Percentiles rank a stretch among this genome's conserved stretches.
phyloP scores from a whole-genome alignment of 2,888 invertebrate genomes.

The Drosophila anomelani region DNA sequence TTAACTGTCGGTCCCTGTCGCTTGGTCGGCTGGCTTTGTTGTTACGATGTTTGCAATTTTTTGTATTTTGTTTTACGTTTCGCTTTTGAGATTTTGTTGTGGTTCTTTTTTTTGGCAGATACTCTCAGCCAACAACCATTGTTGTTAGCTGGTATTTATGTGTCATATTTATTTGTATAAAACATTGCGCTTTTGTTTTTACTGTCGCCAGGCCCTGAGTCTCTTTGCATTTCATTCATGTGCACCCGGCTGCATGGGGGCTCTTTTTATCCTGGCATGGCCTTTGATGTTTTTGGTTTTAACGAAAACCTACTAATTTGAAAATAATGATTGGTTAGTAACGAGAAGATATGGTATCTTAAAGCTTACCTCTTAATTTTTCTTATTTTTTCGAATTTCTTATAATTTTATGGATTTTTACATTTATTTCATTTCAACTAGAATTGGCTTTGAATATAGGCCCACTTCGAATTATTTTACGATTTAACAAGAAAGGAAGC shows the following conservation, averaged over 20 bases:
- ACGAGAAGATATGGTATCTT: not conserved
- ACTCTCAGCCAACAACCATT: slow-evolving; percentile 41
- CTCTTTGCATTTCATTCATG: slow-evolving; percentile 28
- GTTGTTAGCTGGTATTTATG: slow-evolving; percentile 61
- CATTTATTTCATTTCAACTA: not conserved
- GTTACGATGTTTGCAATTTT: slow-evolving; percentile 39
- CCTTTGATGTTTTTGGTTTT: slow-evolving; percentile 32
- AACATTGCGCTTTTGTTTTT: slow-evolving; percentile 63
- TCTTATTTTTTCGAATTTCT: not conserved
- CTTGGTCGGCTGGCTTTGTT: slow-evolving; percentile 55
- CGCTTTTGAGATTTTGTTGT: slow-evolving; percentile 16
- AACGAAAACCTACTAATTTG: slow-evolving; percentile 12
- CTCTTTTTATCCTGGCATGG: slow-evolving; percentile 16
- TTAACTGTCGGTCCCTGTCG: slow-evolving; percentile 82
- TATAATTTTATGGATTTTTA: not conserved
- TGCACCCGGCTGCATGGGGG: slow-evolving; percentile 20
- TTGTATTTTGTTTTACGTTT: slow-evolving; percentile 17
- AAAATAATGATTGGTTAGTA: not conserved
- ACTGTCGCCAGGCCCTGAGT: slow-evolving; percentile 7
- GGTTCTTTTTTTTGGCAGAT: slow-evolving; percentile 19
- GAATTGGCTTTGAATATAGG: not conserved
- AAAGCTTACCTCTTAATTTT: not conserved
- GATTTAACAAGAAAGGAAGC: too few species aligned
- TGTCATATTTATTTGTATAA: slow-evolving; percentile 78
- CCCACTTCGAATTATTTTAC: too few species aligned